Evolutionary conservation across 2,113 vertebrate species (phyloP), one percentile per base, ranked within the genome.

Genomic region (Toxotes jaculatrix): DNA sequence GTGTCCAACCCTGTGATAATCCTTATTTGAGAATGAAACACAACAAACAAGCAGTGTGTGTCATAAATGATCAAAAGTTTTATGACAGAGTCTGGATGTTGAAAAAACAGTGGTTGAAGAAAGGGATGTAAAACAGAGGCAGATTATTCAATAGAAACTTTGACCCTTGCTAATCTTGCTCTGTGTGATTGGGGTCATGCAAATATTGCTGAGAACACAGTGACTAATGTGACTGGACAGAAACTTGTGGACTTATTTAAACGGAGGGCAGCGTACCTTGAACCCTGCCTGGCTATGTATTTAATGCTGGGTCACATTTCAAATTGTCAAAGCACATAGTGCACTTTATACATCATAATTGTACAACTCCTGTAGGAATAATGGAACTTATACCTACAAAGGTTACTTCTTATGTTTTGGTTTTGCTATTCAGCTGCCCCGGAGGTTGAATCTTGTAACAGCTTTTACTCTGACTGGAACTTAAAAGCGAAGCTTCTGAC

Each of bases 181-280:
- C 56, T 66, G 69, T 88, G 80, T 85, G 66, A 88, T 86, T 83
- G 67, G 73, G 92, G 92, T 84, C 88, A 87, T 85, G 85, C 79
- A 93, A 95, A 93, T 91, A 93, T 91, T 85, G 75, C 86, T 79
- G 59, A 83, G 71, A 85, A 85, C 85, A 79, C 60, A 77, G 63
- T 62, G 66, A 69, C 73, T 68, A 63, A 89, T 79, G 68, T 84
- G 77, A 91, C 63, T 86, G 90, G 87, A 89, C 86, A 87, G 76
- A 80, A 78, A 83, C 47, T 63, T 87, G 82, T 80, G 64, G 68
- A 83, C 77, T 81, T 73, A 66, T 53, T 74, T 59, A 83, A 88
- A 87, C 19, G 9, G 45, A 69, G 78, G 78, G 43, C 73, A 80
- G 69, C 77, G 88, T 77, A 88, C 89, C 40, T 92, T 90, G 87